Percentiles rank a stretch among this genome's conserved stretches.
Evolutionary conservation across 1,140 invertebrate genomes (phyloP).

Genomic region (Eumaeus atala): DNA sequence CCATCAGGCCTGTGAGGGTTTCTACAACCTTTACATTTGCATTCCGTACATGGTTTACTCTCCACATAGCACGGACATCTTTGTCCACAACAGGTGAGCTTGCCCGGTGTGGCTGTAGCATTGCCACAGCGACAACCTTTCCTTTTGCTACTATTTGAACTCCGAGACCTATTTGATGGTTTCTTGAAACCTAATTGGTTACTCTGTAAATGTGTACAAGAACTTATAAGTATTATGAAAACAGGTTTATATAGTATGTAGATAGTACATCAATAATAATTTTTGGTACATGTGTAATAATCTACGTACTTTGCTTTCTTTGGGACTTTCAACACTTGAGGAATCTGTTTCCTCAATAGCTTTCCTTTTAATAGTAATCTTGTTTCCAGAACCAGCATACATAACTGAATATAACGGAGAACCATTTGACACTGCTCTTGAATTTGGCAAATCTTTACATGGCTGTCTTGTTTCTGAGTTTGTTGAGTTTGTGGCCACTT

Average conservation of each 20-base stretch:
- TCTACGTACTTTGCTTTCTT: constrained; percentile 44
- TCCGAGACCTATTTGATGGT: constrained; percentile 65
- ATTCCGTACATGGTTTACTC: constrained; percentile 88
- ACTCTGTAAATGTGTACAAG: constrained; percentile 33
- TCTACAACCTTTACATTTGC: constrained; percentile 91
- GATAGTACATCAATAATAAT: no score
- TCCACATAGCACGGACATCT: constrained; percentile 94
- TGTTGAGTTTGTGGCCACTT: constrained; percentile 60
- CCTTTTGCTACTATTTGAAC: constrained; percentile 71
- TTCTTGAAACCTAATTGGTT: constrained; percentile 72
- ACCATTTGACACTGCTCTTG: constrained; percentile 78
- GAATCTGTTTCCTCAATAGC: constrained; percentile 73
- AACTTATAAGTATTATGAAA: constrained; percentile 11
- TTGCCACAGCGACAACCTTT: constrained; percentile 94
- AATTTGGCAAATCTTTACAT: constrained; percentile 66
- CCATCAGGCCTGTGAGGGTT: constrained; percentile 90
- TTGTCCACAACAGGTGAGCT: constrained; percentile 93
- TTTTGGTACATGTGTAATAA: constrained; percentile 8
- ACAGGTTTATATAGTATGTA: no score
- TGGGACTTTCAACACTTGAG: constrained; percentile 37
- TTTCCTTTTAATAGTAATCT: constrained; percentile 88
- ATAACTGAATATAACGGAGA: constrained; percentile 85
- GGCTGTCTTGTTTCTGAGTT: constrained; percentile 50
- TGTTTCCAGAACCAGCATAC: constrained; percentile 85
- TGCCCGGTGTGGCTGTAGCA: constrained; percentile 89